These are phyloP conservation scores for Rhabdophis nuchalis DNA, from an alignment of 2,797 vertebrate species.

Conservation along the genomic window DNA sequence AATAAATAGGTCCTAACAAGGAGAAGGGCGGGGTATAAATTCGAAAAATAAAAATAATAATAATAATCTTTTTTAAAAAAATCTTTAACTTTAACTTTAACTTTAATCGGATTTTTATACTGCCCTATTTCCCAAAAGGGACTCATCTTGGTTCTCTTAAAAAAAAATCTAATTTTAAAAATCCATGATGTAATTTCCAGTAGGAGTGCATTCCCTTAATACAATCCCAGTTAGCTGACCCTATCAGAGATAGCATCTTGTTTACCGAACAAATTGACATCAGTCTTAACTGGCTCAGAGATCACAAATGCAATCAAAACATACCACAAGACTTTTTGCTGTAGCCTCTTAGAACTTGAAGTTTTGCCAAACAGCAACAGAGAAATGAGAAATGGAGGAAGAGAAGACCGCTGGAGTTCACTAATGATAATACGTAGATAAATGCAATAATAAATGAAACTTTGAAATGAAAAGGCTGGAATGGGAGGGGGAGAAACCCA, in stretches of 20 bases:
- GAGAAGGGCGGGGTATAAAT: no score
- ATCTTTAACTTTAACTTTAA: no score
- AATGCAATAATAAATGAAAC: accelerated
- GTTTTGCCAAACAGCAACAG: slow-evolving; percentile 30
- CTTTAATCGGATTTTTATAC: no score
- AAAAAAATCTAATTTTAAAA: slow-evolving; percentile 55
- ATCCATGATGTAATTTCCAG: slow-evolving; percentile 53
- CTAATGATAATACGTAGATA: background rate
- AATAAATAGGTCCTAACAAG: no score
- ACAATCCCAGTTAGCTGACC: slow-evolving; percentile 65
- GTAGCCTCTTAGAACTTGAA: slow-evolving; percentile 21
- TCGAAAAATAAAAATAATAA: no score
- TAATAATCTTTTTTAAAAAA: no score
- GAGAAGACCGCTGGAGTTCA: background rate
- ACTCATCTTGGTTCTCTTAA: no score
- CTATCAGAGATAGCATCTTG: slow-evolving; percentile 53
- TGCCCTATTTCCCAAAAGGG: no score
- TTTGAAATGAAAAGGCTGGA: slow-evolving; percentile 13
- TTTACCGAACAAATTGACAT: slow-evolving; percentile 49
- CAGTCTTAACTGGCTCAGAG: slow-evolving; percentile 36
- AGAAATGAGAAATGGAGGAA: slow-evolving; percentile 28
- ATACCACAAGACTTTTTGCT: slow-evolving; percentile 28
- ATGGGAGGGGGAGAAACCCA: background rate
- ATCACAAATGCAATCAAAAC: slow-evolving; percentile 47
- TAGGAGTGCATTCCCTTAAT: slow-evolving; percentile 70